These are phyloP conservation scores for Prosopocoilus inquinatus DNA, from an alignment of 2,888 invertebrate genomes.

Conservation along the genomic window DNA sequence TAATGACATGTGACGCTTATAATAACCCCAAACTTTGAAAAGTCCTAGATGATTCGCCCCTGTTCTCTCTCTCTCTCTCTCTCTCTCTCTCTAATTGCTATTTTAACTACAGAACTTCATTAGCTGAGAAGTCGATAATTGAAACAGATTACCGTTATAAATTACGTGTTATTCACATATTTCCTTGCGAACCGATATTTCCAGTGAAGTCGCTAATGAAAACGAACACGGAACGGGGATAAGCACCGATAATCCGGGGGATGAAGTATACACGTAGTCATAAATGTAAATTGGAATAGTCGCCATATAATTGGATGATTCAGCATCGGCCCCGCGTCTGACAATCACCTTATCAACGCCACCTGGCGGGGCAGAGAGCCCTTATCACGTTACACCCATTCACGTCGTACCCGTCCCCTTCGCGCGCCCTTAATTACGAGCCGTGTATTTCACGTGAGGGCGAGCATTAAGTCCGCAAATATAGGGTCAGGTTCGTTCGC, in stretches of 20 bases:
- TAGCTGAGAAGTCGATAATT: conserved; percentile 2
- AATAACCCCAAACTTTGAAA: background rate
- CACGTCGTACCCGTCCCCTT: conserved; percentile 20
- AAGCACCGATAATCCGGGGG: conserved; percentile 25
- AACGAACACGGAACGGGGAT: conserved; percentile 26
- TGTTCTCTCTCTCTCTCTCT: background rate
- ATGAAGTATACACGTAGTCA: conserved; percentile 25
- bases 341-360: conserved; percentile 29
- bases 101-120: conserved; percentile 1
- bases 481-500: conserved; percentile 4
- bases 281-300: conserved; percentile 30
- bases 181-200: conserved; percentile 4
- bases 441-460: conserved; percentile 4
- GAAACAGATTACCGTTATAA: conserved; percentile 1
- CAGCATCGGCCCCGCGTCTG: conserved; percentile 20
- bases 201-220: conserved; percentile 9
- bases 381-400: conserved; percentile 31
- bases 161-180: conserved; percentile 2
- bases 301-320: conserved; percentile 28
- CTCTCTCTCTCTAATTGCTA: background rate
- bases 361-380: conserved; percentile 28
- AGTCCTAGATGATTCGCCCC: background rate
- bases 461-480: conserved; percentile 16
- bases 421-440: conserved; percentile 21
- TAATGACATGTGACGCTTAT: no score